A percentile compares a stretch with the other conserved stretches of the same genome.
Evolutionary conservation across 1,140 invertebrate genomes (phyloP).

Genomic region (Latrodectus geometricus): DNA sequence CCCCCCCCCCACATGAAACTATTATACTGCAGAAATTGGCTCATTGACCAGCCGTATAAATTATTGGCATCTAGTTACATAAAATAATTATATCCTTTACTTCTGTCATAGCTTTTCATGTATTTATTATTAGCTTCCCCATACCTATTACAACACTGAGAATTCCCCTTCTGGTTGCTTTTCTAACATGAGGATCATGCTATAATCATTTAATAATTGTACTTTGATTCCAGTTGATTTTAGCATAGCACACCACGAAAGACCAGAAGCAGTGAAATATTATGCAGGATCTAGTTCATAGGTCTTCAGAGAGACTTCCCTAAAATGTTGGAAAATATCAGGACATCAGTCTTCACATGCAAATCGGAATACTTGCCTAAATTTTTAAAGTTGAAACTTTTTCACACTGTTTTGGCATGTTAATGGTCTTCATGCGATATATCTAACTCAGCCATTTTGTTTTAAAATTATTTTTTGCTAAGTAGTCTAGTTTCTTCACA

Average conservation of each 20-base stretch:
- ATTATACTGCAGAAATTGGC: too few relatives aligned
- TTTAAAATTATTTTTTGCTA: too few relatives aligned
- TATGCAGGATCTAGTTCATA: constrained; percentile 31
- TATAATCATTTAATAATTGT: constrained; percentile 32
- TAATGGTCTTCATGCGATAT: too few relatives aligned
- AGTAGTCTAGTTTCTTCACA: too few relatives aligned
- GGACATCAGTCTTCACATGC: too few relatives aligned
- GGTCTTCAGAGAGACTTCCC: constrained; percentile 57
- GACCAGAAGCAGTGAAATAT: constrained; percentile 35
- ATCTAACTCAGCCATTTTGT: too few relatives aligned
- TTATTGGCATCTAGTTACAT: too few relatives aligned
- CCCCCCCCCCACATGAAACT: too few relatives aligned
- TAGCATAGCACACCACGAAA: constrained; percentile 21
- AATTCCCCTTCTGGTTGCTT: not conserved
- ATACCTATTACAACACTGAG: not conserved
- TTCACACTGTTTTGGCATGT: too few relatives aligned
- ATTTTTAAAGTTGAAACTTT: too few relatives aligned
- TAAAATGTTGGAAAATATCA: constrained; percentile 65
- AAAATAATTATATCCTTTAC: not conserved
- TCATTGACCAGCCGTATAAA: too few relatives aligned
- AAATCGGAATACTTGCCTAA: too few relatives aligned
- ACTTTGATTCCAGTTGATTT: constrained; percentile 26
- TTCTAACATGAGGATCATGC: constrained; percentile 30
- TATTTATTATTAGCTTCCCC: constrained; percentile 11
- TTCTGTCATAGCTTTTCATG: not conserved